A percentile compares a stretch with the other conserved stretches of the same genome.
Evolutionary conservation across 2,888 invertebrate species (phyloP).

Genomic region (Thymelicus acteon): DNA sequence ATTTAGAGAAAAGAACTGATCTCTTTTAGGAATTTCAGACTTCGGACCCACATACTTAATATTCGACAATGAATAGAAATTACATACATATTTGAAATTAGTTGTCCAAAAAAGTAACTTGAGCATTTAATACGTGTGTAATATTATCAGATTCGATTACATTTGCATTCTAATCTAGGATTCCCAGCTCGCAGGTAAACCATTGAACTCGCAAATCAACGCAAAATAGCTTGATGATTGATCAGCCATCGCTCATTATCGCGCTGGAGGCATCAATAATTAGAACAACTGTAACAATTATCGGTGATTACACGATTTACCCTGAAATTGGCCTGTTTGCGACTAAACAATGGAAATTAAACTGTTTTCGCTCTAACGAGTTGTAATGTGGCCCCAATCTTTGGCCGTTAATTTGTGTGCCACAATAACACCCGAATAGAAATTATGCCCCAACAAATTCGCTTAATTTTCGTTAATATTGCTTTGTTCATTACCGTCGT

Average conservation of each 20-base stretch:
- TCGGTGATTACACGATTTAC: conserved; percentile 65
- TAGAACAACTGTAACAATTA: conserved; percentile 74
- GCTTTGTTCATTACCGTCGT: conserved; percentile 59
- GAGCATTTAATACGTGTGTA: background rate
- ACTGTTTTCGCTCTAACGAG: conserved; percentile 71
- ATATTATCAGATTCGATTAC: conserved; percentile 29
- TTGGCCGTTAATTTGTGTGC: conserved; percentile 53
- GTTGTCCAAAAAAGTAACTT: too few relatives aligned
- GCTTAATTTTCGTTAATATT: conserved; percentile 63
- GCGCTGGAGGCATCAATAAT: conserved; percentile 60
- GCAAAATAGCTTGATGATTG: conserved; percentile 47
- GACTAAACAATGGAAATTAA: conserved; percentile 75
- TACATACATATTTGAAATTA: too few relatives aligned
- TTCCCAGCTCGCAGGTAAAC: conserved; percentile 41
- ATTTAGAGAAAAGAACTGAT: too few relatives aligned
- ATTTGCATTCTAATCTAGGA: conserved; percentile 40
- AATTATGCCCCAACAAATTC: conserved; percentile 62
- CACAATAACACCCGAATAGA: conserved; percentile 62
- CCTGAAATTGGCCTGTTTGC: conserved; percentile 65
- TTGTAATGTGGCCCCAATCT: conserved; percentile 60
- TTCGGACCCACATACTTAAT: too few relatives aligned
- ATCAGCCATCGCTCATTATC: conserved; percentile 48
- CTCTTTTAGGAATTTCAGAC: too few relatives aligned
- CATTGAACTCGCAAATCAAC: conserved; percentile 51
- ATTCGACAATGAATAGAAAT: too few relatives aligned